These are phyloP conservation scores for Leucosticte australis DNA, from an alignment of 2,113 vertebrate genomes.

Conservation along the genomic window DNA sequence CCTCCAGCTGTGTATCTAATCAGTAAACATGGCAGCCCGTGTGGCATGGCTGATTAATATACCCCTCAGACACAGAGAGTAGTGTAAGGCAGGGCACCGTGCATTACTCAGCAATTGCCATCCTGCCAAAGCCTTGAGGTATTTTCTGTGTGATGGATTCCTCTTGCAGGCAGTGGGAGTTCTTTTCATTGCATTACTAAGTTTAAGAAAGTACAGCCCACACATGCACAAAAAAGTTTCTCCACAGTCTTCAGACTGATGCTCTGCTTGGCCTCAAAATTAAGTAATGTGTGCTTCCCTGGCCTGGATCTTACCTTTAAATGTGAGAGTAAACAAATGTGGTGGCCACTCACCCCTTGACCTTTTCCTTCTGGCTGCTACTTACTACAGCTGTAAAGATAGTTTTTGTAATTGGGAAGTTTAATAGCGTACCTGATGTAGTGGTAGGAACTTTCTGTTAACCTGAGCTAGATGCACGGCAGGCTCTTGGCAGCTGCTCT, in stretches of 20 bases:
- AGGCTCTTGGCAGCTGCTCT: not conserved
- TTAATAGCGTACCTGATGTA: not conserved
- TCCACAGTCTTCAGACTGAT: not conserved
- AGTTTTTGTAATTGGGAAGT: not conserved
- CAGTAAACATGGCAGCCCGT: constrained; percentile 18
- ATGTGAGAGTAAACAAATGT: not conserved
- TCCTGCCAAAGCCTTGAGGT: constrained; percentile 22
- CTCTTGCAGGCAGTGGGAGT: not conserved
- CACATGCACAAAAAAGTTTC: not conserved
- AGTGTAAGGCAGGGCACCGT: not conserved
- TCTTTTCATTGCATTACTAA: not conserved
- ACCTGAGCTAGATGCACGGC: not conserved
- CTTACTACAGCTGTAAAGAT: not conserved
- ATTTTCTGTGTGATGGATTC: not conserved
- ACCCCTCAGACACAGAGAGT: not conserved
- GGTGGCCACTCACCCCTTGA: not conserved
- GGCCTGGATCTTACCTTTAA: not conserved
- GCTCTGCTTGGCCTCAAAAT: not conserved
- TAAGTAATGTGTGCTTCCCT: fast-evolving
- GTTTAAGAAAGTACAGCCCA: not conserved
- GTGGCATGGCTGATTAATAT: constrained; percentile 46
- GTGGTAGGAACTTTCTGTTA: not conserved
- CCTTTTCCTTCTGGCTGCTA: not conserved
- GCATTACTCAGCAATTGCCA: constrained; percentile 37
- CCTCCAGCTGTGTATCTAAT: constrained; percentile 59